phyloP scores from a whole-genome alignment of 2,888 invertebrate species.

The Pseudoips prasinana region DNA sequence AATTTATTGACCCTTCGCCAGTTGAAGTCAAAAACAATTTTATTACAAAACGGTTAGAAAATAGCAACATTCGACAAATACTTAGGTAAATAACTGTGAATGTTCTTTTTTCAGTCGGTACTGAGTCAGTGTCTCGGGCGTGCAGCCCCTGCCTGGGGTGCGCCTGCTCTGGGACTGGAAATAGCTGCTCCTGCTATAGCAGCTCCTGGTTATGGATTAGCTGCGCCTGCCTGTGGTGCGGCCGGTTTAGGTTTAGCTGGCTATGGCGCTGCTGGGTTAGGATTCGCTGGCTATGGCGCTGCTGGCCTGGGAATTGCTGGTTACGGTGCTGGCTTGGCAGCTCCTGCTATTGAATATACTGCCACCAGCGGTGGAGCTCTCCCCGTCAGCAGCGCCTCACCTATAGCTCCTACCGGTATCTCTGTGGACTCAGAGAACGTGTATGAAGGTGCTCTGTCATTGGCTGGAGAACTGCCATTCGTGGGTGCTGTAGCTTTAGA shows the following conservation, averaged over 20 bases:
- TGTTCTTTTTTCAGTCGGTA: not conserved
- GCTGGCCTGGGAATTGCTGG: too few species aligned
- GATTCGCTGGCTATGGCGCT: not conserved
- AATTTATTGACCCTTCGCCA: too few species aligned
- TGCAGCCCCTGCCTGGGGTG: not conserved
- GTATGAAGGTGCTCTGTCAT: conserved; percentile 33
- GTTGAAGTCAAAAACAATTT: too few species aligned
- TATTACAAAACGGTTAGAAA: too few species aligned
- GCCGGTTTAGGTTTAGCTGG: too few species aligned
- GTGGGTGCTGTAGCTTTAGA: conserved; percentile 37
- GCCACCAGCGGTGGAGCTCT: conserved; percentile 35
- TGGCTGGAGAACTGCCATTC: conserved; percentile 42
- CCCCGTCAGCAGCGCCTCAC: conserved; percentile 31
- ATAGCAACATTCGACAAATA: too few species aligned
- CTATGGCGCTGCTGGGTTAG: not conserved
- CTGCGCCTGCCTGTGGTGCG: too few species aligned
- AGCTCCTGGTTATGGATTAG: too few species aligned
- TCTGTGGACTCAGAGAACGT: conserved; percentile 40
- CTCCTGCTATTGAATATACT: too few species aligned
- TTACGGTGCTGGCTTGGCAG: too few species aligned
- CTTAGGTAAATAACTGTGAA: not conserved
- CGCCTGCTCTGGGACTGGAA: too few species aligned
- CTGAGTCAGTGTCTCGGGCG: conserved; percentile 1
- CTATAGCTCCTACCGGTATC: conserved; percentile 34
- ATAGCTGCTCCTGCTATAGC: too few species aligned